Base-by-base conservation (phyloP, 2,888 invertebrate genomes). In the Agrotis clavis region DNA sequence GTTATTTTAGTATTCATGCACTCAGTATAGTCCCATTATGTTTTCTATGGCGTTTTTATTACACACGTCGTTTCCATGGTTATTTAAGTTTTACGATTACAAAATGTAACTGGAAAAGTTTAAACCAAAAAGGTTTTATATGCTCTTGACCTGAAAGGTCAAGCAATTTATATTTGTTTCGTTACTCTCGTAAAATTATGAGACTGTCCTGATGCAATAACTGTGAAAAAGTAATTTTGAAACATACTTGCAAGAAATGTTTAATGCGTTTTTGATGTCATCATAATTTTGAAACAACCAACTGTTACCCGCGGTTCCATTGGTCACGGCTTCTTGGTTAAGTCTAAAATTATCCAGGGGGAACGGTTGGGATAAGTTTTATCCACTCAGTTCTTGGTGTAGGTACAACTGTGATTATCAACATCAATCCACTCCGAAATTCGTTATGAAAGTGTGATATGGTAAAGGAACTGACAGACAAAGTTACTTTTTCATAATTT, bases 21-120 rank as follows among this genome's bases (percentile, higher is more conserved):
- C 74, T 83, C 60, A 45, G 25, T 67, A 71, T 48, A 62, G 56
- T 47, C 35, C 66, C 61, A 77, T 83, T 63, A 79, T 66, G 14
- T 74, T 69, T 63, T 51, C 71, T 62, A 69, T 70, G 61, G 48
- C 59, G 60, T 70, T 35, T 85, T 79, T 81, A 85, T 76, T 74
- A 71, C 47, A 53, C 47, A 53, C 47, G 56, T 62, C 1, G 60
- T 85, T 70, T 61, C 69, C 59, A 71, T 71, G 57, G 67, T 63
- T 67, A 71, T 74, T 67, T 63, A 63, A 66, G 63, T 83, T 86
- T 84, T 82, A 86, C 71, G 76, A 66, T 63, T 57, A 71, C 57
- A 67, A 73, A 73, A 79, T 65, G 56, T 48, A 75, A 69, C 77
- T 75, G 50, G 60, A 76, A 76, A 75, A 69, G 60, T 65, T 67